Evolutionary conservation across 2,888 invertebrate genomes (phyloP).

Genomic region (Notodromas monacha): DNA sequence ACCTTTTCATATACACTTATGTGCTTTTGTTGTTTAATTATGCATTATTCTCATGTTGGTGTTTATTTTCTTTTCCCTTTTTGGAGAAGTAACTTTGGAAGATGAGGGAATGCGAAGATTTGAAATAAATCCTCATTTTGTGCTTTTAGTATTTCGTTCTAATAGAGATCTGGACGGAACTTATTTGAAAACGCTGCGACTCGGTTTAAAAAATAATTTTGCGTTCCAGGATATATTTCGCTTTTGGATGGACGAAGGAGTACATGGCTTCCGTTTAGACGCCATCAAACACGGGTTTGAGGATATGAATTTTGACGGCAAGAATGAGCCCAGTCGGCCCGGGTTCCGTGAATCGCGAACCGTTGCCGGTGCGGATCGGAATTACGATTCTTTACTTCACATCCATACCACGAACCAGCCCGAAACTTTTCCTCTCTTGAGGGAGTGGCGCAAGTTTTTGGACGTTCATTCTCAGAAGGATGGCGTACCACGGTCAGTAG

Average conservation of each 20-base stretch:
- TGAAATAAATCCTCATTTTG: too few relatives aligned
- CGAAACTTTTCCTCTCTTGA: not conserved
- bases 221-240: slow-evolving; percentile 13
- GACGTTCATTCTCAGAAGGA: too few relatives aligned
- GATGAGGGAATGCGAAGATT: too few relatives aligned
- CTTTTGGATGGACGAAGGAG: slow-evolving; percentile 17
- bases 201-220: slow-evolving; percentile 13
- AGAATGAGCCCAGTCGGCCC: slow-evolving; percentile 10
- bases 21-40: not conserved
- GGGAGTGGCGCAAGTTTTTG: not conserved
- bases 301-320: slow-evolving; percentile 9
- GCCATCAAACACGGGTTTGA: slow-evolving; percentile 15
- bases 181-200: not conserved
- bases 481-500: too few relatives aligned
- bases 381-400: not conserved
- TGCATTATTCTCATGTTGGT: too few relatives aligned
- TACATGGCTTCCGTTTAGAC: slow-evolving; percentile 18
- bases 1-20: too few relatives aligned
- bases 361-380: not conserved
- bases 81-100: too few relatives aligned
- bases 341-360: not conserved
- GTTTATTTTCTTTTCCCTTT: too few relatives aligned
- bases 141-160: too few relatives aligned
- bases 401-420: not conserved
- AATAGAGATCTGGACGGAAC: too few relatives aligned